Conservation (phyloP, 1,140 invertebrate genomes). For the Trichomalopsis sarcophagae region DNA sequence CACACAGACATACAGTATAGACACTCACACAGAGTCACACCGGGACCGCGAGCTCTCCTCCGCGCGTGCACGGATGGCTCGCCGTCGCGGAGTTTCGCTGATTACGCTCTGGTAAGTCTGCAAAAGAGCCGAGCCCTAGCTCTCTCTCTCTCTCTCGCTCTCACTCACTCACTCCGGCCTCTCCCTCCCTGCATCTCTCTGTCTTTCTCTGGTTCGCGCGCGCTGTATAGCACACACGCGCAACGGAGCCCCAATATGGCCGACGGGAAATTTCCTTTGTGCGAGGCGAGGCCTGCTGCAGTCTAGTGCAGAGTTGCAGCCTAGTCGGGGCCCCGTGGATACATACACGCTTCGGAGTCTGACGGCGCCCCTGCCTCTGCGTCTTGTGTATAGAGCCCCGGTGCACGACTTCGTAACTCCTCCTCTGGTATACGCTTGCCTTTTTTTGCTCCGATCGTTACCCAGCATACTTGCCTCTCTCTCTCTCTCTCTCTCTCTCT, state of each 20-base stretch:
- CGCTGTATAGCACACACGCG: constrained; percentile 23
- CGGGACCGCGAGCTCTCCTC: constrained; percentile 2
- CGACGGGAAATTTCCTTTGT: constrained; percentile 76
- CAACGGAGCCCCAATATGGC: constrained; percentile 76
- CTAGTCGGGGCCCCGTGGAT: background rate
- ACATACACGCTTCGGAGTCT: background rate
- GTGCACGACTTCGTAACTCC: background rate
- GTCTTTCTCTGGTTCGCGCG: constrained; percentile 24
- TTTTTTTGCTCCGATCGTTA: background rate
- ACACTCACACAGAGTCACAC: background rate
- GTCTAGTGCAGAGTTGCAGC: background rate
- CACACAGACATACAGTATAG: background rate
- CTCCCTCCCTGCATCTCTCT: background rate
- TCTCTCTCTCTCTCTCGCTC: background rate
- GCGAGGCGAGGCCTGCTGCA: constrained; percentile 18
- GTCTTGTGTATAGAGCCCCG: background rate
- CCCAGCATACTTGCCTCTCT: background rate
- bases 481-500: background rate
- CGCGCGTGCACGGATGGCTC: constrained; percentile 71
- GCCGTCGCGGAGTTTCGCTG: constrained; percentile 75
- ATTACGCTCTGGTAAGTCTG: constrained; percentile 80
- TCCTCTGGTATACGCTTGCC: background rate
- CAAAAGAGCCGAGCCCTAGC: constrained; percentile 37
- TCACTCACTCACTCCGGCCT: background rate
- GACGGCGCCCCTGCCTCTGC: background rate